Evolutionary conservation across 2,888 invertebrate species (phyloP).

Genomic region (Byasa hedistus): DNA sequence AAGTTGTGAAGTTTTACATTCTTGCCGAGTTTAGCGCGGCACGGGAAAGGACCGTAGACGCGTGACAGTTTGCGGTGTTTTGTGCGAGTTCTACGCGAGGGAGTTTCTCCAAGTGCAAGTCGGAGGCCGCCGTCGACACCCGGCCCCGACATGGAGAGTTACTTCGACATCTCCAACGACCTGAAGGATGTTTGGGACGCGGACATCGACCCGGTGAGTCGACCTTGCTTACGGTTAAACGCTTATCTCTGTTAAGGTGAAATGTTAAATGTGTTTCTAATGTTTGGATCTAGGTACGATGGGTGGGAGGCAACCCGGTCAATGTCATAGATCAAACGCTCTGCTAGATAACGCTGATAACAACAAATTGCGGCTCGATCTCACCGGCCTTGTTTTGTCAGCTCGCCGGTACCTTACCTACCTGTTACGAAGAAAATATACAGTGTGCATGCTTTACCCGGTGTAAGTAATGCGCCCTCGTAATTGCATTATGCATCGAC

Average conservation of each 20-base stretch:
- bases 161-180: conserved; percentile 87
- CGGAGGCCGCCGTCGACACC: conserved; percentile 61
- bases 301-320: conserved; percentile 21
- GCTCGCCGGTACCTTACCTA: conserved; percentile 37
- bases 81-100: conserved; percentile 54
- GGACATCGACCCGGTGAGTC: conserved; percentile 90
- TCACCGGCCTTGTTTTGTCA: conserved; percentile 53
- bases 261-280: conserved; percentile 29
- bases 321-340: conserved; percentile 31
- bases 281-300: conserved; percentile 6
- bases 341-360: conserved; percentile 40
- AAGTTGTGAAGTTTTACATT: conserved; percentile 47
- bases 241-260: conserved; percentile 52
- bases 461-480: conserved; percentile 32
- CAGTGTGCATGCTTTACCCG: conserved; percentile 40
- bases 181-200: conserved; percentile 91
- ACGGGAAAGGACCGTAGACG: conserved; percentile 54
- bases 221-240: conserved; percentile 51
- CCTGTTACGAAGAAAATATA: conserved; percentile 50
- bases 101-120: conserved; percentile 54
- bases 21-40: conserved; percentile 55
- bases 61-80: conserved; percentile 68
- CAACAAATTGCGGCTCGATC: conserved; percentile 36
- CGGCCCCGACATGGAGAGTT: conserved; percentile 83
- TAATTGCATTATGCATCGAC: conserved; percentile 32